A percentile compares a stretch with the other conserved stretches of the same genome.
phyloP scores from a whole-genome alignment of 2,113 vertebrate genomes.

The Raja brachyura region DNA sequence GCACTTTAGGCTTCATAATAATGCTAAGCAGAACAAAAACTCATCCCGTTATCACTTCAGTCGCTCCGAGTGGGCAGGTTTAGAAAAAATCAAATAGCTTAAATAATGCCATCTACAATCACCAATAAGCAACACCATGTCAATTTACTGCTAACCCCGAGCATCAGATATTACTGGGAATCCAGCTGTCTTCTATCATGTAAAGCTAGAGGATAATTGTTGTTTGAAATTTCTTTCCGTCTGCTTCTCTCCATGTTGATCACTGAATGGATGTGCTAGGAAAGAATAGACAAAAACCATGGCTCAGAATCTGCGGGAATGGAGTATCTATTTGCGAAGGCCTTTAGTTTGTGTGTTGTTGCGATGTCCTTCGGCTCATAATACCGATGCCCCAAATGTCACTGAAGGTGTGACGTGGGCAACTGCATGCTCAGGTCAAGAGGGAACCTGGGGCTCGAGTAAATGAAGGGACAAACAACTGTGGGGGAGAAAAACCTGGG shows the following conservation, averaged over 20 bases:
- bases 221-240: constrained; percentile 15
- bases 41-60: neutral
- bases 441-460: neutral
- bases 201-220: neutral
- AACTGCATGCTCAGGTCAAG: neutral
- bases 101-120: neutral
- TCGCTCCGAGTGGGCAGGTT: neutral
- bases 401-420: neutral
- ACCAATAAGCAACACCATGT: neutral
- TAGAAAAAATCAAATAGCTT: neutral
- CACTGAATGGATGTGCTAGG: neutral
- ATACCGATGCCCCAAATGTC: neutral
- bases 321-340: neutral
- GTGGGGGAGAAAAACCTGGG: too few relatives aligned
- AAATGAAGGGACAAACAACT: neutral
- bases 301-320: neutral
- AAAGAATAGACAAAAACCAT: neutral
- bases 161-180: neutral
- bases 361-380: neutral
- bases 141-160: neutral
- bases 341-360: neutral
- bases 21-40: neutral
- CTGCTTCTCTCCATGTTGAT: neutral
- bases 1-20: neutral
- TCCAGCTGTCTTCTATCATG: constrained; percentile 17